Conservation (phyloP, 2,113 vertebrate species). For the Phodopus roborovskii region DNA sequence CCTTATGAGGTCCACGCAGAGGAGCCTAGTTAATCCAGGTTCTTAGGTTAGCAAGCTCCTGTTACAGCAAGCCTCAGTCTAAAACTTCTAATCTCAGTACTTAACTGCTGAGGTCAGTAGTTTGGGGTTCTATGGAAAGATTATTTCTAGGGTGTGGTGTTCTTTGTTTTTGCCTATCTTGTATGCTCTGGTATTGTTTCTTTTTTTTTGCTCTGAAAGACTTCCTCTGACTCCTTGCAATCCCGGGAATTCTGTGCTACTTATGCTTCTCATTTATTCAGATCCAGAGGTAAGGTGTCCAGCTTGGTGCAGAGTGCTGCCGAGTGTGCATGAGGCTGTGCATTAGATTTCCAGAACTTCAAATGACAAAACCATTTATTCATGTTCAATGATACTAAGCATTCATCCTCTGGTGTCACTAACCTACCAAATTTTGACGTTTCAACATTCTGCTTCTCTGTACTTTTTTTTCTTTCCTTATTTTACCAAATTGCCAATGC, state of each 20-base stretch:
- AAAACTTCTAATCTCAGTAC: conserved; percentile 24
- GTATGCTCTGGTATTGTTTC: background rate
- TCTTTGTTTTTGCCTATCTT: conserved; percentile 27
- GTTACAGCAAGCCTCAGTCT: conserved; percentile 11
- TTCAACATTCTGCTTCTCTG: conserved; percentile 7
- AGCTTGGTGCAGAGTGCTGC: background rate
- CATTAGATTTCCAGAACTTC: background rate
- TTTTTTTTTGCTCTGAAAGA: conserved; percentile 16
- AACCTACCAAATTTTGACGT: conserved; percentile 6
- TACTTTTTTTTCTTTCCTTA: background rate
- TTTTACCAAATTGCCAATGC: conserved; percentile 36
- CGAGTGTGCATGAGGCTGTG: background rate
- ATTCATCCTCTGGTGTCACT: background rate
- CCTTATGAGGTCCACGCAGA: background rate
- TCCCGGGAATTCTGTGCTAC: background rate
- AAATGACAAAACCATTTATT: background rate
- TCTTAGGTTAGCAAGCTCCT: conserved; percentile 36
- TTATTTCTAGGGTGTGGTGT: background rate
- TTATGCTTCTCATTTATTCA: conserved; percentile 14
- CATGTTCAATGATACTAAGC: background rate
- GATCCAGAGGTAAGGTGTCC: background rate
- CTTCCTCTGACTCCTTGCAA: background rate
- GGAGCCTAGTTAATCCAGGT: conserved; percentile 19
- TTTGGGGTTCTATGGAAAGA: background rate
- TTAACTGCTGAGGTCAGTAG: conserved; percentile 47